Evolutionary conservation across 1,140 invertebrate species (phyloP), one percentile per base, ranked within the genome.

Genomic region (Calliopsis andreniformis): DNA sequence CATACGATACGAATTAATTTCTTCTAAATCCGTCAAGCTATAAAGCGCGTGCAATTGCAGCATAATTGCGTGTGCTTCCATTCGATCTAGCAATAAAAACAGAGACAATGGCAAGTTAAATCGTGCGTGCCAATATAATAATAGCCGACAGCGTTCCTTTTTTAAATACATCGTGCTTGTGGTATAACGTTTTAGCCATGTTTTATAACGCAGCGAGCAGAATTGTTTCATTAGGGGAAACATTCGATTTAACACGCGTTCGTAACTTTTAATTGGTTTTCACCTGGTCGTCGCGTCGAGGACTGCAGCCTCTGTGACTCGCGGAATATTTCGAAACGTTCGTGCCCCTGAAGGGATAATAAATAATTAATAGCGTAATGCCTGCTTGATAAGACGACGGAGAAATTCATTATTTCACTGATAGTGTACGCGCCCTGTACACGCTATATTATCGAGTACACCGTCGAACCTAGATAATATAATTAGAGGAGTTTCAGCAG

Each of bases 401-500:
- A n/a, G n/a, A 20, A 69, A 76, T 76, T 76, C 55, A 69, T 76
- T 76, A 69, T 30, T 32, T 7, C 7, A n/a, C 12, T 32, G 73
- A 69, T 76, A 76, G 25, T 16, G 49, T 25, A 39, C 23, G n/a
- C 16, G 23, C 39, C 25, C n/a, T 30, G n/a, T n/a, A 23, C 10
- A 14, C 55, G 14, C 43, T 55, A 69, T 76, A 59, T 59, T 68
- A 69, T 76, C 73, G 66, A 59, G 32, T 42, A 68, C 64, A 49
- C 64, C 55, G 32, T 28, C 42, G 42, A 68, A 67, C 73, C 43
- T 51, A 61, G 43, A 76, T 76, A 76, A 69, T 76, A 68, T 76
- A 76, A 76, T 76, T 76, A 76, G 73, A 59, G 72, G 64, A 76
- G 73, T 76, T 76, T 69, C 73, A 67, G 43, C 73, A 59, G 73